Conservation (phyloP, 2,888 invertebrate genomes). For the Hecatera dysodea region DNA sequence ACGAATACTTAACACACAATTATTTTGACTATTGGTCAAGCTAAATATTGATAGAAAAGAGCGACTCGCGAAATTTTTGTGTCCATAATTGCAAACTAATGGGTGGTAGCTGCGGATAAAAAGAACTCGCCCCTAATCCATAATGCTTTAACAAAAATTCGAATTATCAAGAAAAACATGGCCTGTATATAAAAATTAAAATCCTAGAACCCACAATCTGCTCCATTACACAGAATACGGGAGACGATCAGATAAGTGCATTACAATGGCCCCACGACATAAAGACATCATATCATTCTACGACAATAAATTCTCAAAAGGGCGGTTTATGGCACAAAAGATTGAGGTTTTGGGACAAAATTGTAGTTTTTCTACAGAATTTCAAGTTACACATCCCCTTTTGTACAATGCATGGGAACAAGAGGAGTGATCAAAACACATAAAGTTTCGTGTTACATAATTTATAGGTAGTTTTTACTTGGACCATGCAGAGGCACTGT, state of each 20-base stretch:
- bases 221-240: constrained; percentile 84
- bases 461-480: constrained; percentile 75
- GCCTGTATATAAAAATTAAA: constrained; percentile 65
- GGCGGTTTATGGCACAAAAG: constrained; percentile 88
- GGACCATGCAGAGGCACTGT: constrained; percentile 52
- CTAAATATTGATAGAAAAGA: no score
- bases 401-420: constrained; percentile 85
- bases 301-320: constrained; percentile 88
- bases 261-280: constrained; percentile 86
- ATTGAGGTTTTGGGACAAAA: constrained; percentile 81
- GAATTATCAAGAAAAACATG: constrained; percentile 46
- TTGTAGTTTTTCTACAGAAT: constrained; percentile 82
- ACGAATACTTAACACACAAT: no score
- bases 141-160: constrained; percentile 3
- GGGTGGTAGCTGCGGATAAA: no score
- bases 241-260: constrained; percentile 89
- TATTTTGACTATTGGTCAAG: no score
- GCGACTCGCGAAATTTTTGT: no score
- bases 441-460: constrained; percentile 74
- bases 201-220: constrained; percentile 71
- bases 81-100: no score
- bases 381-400: constrained; percentile 76
- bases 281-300: constrained; percentile 90
- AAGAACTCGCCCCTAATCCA: no score
- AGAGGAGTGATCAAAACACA: constrained; percentile 89